These are phyloP conservation scores for Drosophila subpulchrella DNA, from an alignment of 1,140 invertebrate species.

Conservation along the genomic window DNA sequence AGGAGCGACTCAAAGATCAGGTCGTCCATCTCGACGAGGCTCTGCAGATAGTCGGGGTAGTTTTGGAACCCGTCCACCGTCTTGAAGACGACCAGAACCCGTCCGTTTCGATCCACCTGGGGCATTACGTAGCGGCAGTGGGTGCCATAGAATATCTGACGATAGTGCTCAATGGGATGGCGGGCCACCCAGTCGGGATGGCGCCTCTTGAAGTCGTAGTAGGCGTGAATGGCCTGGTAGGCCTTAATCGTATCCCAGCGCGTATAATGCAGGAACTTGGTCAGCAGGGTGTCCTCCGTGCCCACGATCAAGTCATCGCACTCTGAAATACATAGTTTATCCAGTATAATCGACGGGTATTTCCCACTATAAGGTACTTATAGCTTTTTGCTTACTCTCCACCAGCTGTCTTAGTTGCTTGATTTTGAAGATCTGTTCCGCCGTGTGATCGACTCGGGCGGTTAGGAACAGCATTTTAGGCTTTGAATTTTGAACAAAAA, in stretches of 20 bases:
- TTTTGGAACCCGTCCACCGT: constrained; percentile 74
- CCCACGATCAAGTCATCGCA: constrained; percentile 63
- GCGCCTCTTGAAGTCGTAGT: constrained; percentile 75
- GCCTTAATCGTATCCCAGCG: constrained; percentile 70
- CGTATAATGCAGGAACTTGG: constrained; percentile 70
- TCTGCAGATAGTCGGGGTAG: constrained; percentile 72
- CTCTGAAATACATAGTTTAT: constrained; percentile 29
- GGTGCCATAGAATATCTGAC: constrained; percentile 58
- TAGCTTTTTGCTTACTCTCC: constrained; percentile 56
- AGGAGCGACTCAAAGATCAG: constrained; percentile 78
- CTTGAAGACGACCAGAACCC: constrained; percentile 72
- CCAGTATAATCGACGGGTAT: not conserved
- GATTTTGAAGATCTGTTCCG: constrained; percentile 62
- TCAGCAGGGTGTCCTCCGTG: constrained; percentile 69
- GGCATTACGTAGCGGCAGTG: constrained; percentile 76
- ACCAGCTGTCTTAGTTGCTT: constrained; percentile 66
- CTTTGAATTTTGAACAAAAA: constrained; percentile 17
- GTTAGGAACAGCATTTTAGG: constrained; percentile 54
- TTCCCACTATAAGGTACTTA: not conserved
- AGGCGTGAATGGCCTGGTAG: constrained; percentile 67
- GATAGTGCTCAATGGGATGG: constrained; percentile 64
- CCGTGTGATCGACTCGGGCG: constrained; percentile 41
- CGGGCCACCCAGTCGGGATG: constrained; percentile 77
- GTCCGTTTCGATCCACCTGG: constrained; percentile 66
- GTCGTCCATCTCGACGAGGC: constrained; percentile 79